These are phyloP conservation scores for Mylabris sibirica DNA, from an alignment of 2,888 invertebrate genomes.

Conservation along the genomic window DNA sequence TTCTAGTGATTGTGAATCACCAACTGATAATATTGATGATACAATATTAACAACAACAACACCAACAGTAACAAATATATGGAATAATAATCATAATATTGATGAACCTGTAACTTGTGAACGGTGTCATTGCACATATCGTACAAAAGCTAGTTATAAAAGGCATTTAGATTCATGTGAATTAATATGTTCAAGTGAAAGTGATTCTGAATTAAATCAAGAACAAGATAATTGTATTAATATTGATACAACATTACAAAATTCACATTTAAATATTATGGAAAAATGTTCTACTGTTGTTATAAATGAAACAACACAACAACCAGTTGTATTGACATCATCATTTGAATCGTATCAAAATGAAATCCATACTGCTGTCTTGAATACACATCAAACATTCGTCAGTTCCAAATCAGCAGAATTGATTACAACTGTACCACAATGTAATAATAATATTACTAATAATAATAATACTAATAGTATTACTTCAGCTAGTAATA, in stretches of 20 bases:
- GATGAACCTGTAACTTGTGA: constrained; percentile 86
- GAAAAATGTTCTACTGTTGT: constrained; percentile 37
- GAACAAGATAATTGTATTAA: constrained; percentile 25
- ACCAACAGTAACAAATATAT: constrained; percentile 65
- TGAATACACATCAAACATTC: constrained; percentile 54
- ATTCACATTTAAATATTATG: constrained; percentile 16
- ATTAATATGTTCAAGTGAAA: constrained; percentile 80
- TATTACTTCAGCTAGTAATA: neutral
- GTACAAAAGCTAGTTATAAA: constrained; percentile 82
- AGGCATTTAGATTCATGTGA: constrained; percentile 81
- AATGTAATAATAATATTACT: constrained; percentile 20
- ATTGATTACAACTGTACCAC: constrained; percentile 45
- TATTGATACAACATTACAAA: constrained; percentile 17
- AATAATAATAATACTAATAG: neutral
- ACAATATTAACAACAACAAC: constrained; percentile 49
- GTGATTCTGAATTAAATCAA: constrained; percentile 73
- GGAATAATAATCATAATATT: constrained; percentile 60
- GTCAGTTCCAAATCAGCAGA: constrained; percentile 52
- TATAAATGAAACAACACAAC: constrained; percentile 43
- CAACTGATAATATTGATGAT: constrained; percentile 55
- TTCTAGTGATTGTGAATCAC: constrained; percentile 62
- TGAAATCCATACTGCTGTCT: constrained; percentile 55
- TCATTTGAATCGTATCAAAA: constrained; percentile 58
- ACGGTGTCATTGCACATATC: constrained; percentile 85
- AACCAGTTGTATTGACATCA: constrained; percentile 50